A percentile compares a stretch with the other conserved stretches of the same genome.
phyloP scores from a whole-genome alignment of 2,113 vertebrate genomes.

The Gymnobelideus leadbeateri region DNA sequence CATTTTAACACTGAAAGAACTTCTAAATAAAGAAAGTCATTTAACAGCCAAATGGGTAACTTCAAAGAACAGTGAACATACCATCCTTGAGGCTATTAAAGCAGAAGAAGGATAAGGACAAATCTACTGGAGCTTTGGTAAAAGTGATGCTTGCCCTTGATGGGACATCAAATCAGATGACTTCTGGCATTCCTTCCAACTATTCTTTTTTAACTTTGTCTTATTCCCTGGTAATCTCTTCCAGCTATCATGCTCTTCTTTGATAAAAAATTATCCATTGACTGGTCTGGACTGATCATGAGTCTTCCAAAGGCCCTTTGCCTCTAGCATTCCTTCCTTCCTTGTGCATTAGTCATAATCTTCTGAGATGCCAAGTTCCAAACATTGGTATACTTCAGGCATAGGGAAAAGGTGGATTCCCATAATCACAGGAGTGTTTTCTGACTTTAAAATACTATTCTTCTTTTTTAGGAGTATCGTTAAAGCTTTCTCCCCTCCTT shows the following conservation, averaged over 20 bases:
- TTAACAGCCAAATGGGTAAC: too few species aligned
- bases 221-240: neutral
- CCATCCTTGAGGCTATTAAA: neutral
- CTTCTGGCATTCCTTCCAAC: neutral
- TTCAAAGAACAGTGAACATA: too few species aligned
- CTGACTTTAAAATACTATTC: too few species aligned
- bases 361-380: neutral
- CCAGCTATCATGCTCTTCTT: neutral
- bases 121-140: neutral
- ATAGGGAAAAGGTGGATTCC: neutral
- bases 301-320: neutral
- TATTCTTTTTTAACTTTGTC: neutral
- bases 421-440: neutral
- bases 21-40: too few species aligned
- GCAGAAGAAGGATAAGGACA: neutral
- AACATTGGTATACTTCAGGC: neutral
- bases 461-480: neutral
- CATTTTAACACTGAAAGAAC: too few species aligned
- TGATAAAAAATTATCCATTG: neutral
- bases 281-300: neutral
- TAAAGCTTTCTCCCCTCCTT: neutral
- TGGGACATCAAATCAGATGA: neutral
- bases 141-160: neutral
- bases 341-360: neutral
- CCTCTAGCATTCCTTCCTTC: neutral